These are phyloP conservation scores for Macropus fuliginosus DNA, from an alignment of 2,797 vertebrate genomes.

Conservation along the genomic window DNA sequence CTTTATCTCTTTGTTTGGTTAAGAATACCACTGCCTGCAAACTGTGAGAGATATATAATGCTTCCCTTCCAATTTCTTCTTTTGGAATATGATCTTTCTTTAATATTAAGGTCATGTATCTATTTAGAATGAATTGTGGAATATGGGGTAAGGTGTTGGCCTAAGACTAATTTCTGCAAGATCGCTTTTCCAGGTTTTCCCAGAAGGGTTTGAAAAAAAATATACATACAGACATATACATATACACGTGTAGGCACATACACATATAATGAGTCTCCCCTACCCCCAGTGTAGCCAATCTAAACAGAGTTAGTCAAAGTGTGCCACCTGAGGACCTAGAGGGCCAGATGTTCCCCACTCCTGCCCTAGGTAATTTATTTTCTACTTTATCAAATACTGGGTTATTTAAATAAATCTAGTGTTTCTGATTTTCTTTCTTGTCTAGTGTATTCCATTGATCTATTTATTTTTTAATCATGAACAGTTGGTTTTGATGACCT, in stretches of 20 bases:
- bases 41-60: background rate
- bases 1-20: background rate
- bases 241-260: no score
- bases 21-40: background rate
- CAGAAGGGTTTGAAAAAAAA: no score
- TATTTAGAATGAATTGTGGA: background rate
- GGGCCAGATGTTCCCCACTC: no score
- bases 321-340: no score
- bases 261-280: no score
- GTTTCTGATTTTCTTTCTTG: background rate
- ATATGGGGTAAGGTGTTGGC: background rate
- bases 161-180: background rate
- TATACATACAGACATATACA: no score
- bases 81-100: background rate
- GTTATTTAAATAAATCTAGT: background rate
- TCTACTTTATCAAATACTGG: background rate
- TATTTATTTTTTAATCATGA: background rate
- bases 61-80: background rate
- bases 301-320: no score
- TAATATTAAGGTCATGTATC: background rate
- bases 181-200: background rate
- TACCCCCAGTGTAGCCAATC: no score
- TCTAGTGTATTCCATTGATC: background rate
- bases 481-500: background rate
- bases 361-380: background rate